These are phyloP conservation scores for Laticauda colubrina DNA, from an alignment of 2,113 vertebrate species.

Conservation along the genomic window DNA sequence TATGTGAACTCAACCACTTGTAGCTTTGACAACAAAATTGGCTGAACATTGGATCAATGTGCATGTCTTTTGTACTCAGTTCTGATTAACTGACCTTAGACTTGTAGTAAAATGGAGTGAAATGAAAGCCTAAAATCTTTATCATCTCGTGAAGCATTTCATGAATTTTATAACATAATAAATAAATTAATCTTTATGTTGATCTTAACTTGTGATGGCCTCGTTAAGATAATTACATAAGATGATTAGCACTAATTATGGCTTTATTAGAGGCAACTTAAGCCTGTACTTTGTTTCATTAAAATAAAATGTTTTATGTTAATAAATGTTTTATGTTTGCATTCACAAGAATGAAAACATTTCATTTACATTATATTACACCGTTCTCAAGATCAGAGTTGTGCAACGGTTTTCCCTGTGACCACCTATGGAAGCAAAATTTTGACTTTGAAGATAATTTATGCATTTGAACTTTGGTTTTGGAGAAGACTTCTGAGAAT, in stretches of 20 bases:
- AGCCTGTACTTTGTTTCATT: neutral
- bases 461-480: neutral
- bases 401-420: neutral
- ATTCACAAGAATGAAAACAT: neutral
- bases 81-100: neutral
- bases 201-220: neutral
- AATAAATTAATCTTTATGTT: neutral
- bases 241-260: neutral
- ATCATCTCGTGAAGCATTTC: neutral
- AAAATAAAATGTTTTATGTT: neutral
- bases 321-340: neutral
- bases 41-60: neutral
- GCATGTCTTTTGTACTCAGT: neutral
- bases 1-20: neutral
- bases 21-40: neutral
- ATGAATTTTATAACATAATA: neutral
- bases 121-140: neutral
- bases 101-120: neutral
- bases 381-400: neutral
- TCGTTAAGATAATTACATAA: neutral
- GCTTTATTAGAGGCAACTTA: neutral
- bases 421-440: neutral
- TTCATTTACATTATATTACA: neutral
- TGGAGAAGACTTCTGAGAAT: neutral
- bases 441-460: neutral